Percentiles rank a stretch among this genome's conserved stretches.
These are phyloP conservation scores for Notechis scutatus DNA, from an alignment of 2,113 vertebrate species.

Conservation along the genomic window DNA sequence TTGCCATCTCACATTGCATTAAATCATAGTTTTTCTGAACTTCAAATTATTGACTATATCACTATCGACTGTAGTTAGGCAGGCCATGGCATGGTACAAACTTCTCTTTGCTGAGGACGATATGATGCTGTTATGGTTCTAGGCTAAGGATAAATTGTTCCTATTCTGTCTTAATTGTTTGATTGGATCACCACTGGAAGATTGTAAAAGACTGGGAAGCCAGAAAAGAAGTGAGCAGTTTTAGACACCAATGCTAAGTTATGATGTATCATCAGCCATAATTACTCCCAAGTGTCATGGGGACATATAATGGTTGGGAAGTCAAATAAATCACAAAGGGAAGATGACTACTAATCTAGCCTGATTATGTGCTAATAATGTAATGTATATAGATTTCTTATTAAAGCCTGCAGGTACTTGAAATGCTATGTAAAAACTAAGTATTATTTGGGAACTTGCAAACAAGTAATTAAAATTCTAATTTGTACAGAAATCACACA, in stretches of 20 bases:
- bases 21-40: too few species aligned
- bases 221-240: not conserved
- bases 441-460: not conserved
- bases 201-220: not conserved
- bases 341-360: not conserved
- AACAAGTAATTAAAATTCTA: not conserved
- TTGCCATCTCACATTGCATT: too few species aligned
- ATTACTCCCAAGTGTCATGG: conserved; percentile 13
- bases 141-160: not conserved
- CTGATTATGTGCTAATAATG: not conserved
- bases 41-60: too few species aligned
- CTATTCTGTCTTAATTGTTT: not conserved
- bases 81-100: too few species aligned
- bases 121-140: not conserved
- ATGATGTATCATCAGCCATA: not conserved
- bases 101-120: too few species aligned
- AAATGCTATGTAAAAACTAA: not conserved
- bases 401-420: not conserved
- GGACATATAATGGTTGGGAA: not conserved
- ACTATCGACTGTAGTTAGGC: too few species aligned
- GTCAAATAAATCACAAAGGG: conserved; percentile 2
- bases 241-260: not conserved
- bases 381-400: not conserved
- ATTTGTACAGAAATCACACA: not conserved
- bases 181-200: not conserved